These are phyloP conservation scores for Alligator mississippiensis DNA, from an alignment of 2,113 vertebrate species.

Conservation along the genomic window DNA sequence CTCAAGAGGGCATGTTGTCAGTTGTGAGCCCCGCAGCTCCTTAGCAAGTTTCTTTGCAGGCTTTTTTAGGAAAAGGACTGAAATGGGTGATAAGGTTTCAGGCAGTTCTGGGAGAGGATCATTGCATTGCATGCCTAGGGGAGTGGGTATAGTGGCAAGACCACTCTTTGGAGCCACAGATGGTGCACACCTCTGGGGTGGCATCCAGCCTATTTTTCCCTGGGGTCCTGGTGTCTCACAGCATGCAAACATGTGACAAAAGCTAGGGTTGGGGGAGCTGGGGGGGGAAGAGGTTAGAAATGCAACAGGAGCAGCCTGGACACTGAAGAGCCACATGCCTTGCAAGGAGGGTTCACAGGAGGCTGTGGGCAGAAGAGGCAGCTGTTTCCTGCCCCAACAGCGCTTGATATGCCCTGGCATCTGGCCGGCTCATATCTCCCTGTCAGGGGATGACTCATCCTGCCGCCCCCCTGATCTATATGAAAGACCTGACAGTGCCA, in stretches of 20 bases:
- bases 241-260: no score
- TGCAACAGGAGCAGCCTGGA: no score
- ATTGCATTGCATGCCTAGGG: neutral
- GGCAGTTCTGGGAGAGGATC: neutral
- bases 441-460: neutral
- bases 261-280: no score
- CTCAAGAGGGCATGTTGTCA: rapidly evolving
- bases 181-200: no score
- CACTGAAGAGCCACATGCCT: no score
- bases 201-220: no score
- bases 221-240: no score
- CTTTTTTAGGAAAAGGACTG: neutral
- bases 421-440: neutral
- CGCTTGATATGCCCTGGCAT: neutral
- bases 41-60: neutral
- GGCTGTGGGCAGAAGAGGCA: no score
- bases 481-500: neutral
- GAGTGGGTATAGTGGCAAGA: neutral
- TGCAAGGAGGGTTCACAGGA: no score
- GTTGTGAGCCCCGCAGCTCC: neutral
- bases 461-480: neutral
- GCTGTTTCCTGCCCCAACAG: no score
- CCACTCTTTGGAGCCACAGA: neutral
- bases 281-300: no score
- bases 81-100: neutral